These are phyloP conservation scores for Steinernema scapterisci DNA, from an alignment of 2,888 invertebrate species.

Conservation along the genomic window DNA sequence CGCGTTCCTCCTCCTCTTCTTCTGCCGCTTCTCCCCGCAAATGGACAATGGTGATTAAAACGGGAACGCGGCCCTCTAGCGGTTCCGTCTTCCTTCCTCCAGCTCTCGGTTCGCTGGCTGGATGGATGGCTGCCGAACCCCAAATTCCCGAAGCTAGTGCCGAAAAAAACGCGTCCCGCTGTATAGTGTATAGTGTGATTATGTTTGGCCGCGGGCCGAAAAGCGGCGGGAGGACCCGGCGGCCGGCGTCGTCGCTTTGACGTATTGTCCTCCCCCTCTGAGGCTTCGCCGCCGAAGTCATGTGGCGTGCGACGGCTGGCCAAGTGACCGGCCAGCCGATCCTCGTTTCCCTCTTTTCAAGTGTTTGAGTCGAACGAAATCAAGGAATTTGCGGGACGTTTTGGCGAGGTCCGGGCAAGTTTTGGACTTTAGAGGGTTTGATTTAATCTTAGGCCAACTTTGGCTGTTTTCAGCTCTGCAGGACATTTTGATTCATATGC, in stretches of 20 bases:
- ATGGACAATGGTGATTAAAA: conserved; percentile 32
- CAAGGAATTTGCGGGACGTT: background rate
- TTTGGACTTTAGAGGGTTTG: no score
- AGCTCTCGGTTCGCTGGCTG: no score
- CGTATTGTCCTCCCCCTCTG: conserved; percentile 21
- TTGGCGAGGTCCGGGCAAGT: no score
- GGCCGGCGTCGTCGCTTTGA: conserved; percentile 21
- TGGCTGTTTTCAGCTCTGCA: no score
- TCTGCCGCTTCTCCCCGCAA: background rate
- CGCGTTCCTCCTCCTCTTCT: background rate
- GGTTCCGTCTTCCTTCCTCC: no score
- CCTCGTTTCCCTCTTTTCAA: conserved; percentile 19
- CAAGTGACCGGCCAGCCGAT: conserved; percentile 15
- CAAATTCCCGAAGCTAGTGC: background rate
- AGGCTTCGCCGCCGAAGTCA: conserved; percentile 18
- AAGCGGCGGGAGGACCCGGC: conserved; percentile 31
- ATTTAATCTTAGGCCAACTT: no score
- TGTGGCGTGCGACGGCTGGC: conserved; percentile 31
- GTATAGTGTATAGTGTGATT: conserved; percentile 33
- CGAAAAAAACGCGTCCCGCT: conserved; percentile 20
- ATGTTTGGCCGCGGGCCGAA: conserved; percentile 30
- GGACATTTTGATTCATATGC: no score
- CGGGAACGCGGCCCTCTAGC: background rate
- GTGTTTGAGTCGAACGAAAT: background rate
- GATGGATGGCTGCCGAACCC: background rate